These are phyloP conservation scores for Clarias batrachus DNA, from an alignment of 2,113 vertebrate species.

Conservation along the genomic window DNA sequence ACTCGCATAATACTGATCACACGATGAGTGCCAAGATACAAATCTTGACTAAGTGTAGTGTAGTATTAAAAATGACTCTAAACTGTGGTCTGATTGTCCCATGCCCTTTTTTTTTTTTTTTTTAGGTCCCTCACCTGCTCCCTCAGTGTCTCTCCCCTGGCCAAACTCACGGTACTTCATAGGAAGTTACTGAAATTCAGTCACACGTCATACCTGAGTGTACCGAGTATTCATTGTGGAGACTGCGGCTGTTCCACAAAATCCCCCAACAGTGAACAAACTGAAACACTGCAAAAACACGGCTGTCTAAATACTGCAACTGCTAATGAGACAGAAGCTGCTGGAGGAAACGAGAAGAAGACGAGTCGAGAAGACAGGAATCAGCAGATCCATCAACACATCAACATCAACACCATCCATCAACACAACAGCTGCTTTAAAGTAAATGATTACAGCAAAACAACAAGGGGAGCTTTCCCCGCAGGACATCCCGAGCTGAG, in stretches of 20 bases:
- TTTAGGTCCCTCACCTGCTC: conserved; percentile 1
- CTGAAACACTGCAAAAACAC: neutral
- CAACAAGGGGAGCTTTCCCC: neutral
- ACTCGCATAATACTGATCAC: neutral
- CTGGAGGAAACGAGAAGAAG: neutral
- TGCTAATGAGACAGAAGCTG: neutral
- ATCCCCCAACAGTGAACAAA: neutral
- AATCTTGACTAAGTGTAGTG: neutral
- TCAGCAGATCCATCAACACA: conserved; percentile 13
- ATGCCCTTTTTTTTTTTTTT: neutral
- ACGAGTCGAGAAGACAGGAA: neutral
- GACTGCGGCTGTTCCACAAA: neutral
- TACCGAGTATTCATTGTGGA: neutral
- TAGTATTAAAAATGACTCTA: neutral
- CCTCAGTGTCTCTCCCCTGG: neutral
- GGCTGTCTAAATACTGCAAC: neutral
- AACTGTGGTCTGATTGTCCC: neutral
- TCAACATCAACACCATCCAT: conserved; percentile 19
- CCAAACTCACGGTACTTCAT: neutral
- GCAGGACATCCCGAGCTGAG: neutral
- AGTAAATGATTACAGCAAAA: conserved; percentile 20
- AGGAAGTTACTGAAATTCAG: neutral
- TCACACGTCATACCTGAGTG: neutral
- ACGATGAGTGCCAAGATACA: neutral
- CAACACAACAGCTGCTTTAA: conserved; percentile 21